Percentiles rank a stretch among this genome's conserved stretches.
These are phyloP conservation scores for Hippasteria phrygiana DNA, from an alignment of 53 echinoderm and acorn worm genomes.

Conservation along the genomic window DNA sequence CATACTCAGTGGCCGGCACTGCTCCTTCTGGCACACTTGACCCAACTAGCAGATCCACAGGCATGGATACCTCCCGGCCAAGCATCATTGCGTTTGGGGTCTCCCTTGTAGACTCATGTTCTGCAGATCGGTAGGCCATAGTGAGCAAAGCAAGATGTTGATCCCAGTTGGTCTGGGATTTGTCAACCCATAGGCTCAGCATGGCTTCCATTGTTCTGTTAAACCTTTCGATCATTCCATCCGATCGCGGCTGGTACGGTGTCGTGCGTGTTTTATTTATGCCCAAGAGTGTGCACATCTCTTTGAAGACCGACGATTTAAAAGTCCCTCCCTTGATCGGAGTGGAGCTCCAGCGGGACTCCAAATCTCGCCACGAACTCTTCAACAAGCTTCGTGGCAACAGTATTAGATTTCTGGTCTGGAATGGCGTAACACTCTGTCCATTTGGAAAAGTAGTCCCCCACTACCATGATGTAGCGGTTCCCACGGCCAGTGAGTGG, in stretches of 20 bases:
- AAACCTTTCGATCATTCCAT: too few species aligned
- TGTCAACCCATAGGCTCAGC: constrained; percentile 15
- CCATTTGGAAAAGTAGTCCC: constrained; percentile 65
- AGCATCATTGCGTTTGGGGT: constrained; percentile 40
- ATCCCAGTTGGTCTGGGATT: constrained; percentile 43
- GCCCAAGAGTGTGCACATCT: constrained; percentile 32
- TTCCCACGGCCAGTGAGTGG: constrained; percentile 39
- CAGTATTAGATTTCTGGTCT: constrained; percentile 20
- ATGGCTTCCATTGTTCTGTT: constrained; percentile 14
- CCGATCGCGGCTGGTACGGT: constrained; percentile 39
- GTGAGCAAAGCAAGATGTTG: constrained; percentile 1
- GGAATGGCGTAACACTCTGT: constrained; percentile 49
- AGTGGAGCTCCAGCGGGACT: constrained; percentile 23
- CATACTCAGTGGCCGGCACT: constrained; percentile 8
- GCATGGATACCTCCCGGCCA: constrained; percentile 45
- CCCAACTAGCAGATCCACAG: constrained; percentile 24
- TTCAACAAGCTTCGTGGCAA: constrained; percentile 45
- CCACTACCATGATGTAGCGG: constrained; percentile 41
- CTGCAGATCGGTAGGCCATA: constrained; percentile 46
- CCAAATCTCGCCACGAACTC: too few species aligned
- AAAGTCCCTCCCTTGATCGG: constrained; percentile 52
- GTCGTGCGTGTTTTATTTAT: constrained; percentile 22
- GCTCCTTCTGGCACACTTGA: not conserved
- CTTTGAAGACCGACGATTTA: constrained; percentile 28
- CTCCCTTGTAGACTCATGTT: not conserved